Evolutionary conservation across 2,797 vertebrate genomes (phyloP).

Genomic region (Myotis myotis): DNA sequence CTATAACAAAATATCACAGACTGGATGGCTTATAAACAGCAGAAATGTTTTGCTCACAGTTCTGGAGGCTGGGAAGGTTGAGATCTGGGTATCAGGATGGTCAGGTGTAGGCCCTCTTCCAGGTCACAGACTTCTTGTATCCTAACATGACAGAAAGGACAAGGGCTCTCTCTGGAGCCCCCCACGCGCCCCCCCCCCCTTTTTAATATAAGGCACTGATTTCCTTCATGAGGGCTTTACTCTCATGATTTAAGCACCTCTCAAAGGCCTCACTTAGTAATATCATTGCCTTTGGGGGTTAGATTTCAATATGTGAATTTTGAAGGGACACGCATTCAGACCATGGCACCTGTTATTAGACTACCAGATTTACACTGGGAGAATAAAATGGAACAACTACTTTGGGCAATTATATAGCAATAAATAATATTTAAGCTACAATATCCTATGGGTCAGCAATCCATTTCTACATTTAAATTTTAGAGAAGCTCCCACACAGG

Average conservation of each 20-base stretch:
- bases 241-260: neutral
- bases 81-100: neutral
- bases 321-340: neutral
- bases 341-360: neutral
- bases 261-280: neutral
- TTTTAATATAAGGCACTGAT: neutral
- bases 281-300: neutral
- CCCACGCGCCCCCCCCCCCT: too few relatives aligned
- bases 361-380: neutral
- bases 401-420: neutral
- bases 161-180: neutral
- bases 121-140: neutral
- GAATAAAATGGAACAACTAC: neutral
- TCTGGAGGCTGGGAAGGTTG: neutral
- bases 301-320: neutral
- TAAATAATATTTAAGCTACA: neutral
- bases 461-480: neutral
- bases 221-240: neutral
- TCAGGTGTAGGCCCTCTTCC: neutral
- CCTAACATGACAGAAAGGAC: neutral
- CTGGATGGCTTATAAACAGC: neutral
- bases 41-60: neutral
- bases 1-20: neutral
- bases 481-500: neutral
- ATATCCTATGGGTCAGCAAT: neutral